These are phyloP conservation scores for Dichetophora obliterata DNA, from an alignment of 2,888 invertebrate genomes.

Conservation along the genomic window DNA sequence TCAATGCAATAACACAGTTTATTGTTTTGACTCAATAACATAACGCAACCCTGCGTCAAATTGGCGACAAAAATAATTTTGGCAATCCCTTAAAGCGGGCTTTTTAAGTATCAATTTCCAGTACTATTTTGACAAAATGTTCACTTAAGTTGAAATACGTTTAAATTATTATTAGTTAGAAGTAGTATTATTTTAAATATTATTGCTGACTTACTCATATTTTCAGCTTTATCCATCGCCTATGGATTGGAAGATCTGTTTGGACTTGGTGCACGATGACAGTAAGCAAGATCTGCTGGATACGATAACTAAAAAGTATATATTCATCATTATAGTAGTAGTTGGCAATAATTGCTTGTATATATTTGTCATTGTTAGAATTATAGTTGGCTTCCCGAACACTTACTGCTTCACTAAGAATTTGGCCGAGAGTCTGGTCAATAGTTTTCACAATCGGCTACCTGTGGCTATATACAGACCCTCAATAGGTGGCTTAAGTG, in stretches of 20 bases:
- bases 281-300: constrained; percentile 50
- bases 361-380: constrained; percentile 45
- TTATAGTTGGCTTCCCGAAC: constrained; percentile 75
- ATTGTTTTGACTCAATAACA: no score
- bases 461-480: constrained; percentile 87
- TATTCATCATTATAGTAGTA: constrained; percentile 29
- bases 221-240: constrained; percentile 57
- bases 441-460: constrained; percentile 76
- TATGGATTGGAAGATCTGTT: constrained; percentile 60
- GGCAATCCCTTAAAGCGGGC: no score
- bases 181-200: no score
- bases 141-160: no score
- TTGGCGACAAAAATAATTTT: no score
- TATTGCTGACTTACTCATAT: no score
- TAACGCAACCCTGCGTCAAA: no score
- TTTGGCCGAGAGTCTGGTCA: constrained; percentile 84
- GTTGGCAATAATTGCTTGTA: background rate
- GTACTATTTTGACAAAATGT: no score
- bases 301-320: constrained; percentile 59
- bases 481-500: constrained; percentile 77
- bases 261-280: constrained; percentile 55
- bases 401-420: constrained; percentile 94
- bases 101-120: no score
- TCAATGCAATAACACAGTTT: no score
- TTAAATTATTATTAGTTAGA: no score